Percentiles rank a stretch among this genome's conserved stretches.
phyloP scores from a whole-genome alignment of 2,888 invertebrate species.

The Dryobotodes eremita region DNA sequence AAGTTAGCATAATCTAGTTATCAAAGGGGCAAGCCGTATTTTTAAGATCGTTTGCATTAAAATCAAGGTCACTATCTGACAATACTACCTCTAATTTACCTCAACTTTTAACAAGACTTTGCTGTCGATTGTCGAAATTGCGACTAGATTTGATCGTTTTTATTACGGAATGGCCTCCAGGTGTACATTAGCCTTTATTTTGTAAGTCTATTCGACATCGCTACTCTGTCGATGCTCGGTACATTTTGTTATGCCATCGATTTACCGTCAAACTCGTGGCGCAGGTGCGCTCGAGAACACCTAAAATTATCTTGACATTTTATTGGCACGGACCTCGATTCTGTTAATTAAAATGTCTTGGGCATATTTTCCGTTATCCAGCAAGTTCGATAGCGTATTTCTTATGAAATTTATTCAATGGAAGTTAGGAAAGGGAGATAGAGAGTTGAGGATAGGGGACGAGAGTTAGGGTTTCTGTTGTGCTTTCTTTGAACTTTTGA shows the following conservation, averaged over 20 bases:
- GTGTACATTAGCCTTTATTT: not conserved
- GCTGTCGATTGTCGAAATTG: not conserved
- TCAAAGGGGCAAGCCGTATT: not conserved
- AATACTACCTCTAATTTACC: not conserved
- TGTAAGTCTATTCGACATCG: constrained; percentile 34
- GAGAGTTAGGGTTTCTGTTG: constrained; percentile 2
- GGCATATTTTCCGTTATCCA: constrained; percentile 66
- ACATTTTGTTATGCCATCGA: constrained; percentile 77
- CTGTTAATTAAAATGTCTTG: constrained; percentile 82
- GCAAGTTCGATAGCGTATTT: constrained; percentile 53
- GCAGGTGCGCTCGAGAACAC: constrained; percentile 80
- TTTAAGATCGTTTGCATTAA: not conserved
- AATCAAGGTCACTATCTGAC: not conserved
- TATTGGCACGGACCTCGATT: constrained; percentile 79
- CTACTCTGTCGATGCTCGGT: constrained; percentile 34
- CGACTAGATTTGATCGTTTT: not conserved
- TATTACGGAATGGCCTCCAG: not conserved
- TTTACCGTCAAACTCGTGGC: constrained; percentile 78
- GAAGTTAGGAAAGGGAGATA: constrained; percentile 35
- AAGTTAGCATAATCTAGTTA: not conserved
- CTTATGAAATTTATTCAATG: constrained; percentile 55
- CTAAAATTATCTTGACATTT: constrained; percentile 85
- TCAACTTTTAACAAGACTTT: not conserved
- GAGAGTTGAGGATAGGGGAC: too few relatives aligned
- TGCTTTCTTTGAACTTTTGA: constrained; percentile 45